Evolutionary conservation across 2,888 invertebrate species (phyloP), one percentile per base, ranked within the genome.

Genomic region (Clostera curtula): DNA sequence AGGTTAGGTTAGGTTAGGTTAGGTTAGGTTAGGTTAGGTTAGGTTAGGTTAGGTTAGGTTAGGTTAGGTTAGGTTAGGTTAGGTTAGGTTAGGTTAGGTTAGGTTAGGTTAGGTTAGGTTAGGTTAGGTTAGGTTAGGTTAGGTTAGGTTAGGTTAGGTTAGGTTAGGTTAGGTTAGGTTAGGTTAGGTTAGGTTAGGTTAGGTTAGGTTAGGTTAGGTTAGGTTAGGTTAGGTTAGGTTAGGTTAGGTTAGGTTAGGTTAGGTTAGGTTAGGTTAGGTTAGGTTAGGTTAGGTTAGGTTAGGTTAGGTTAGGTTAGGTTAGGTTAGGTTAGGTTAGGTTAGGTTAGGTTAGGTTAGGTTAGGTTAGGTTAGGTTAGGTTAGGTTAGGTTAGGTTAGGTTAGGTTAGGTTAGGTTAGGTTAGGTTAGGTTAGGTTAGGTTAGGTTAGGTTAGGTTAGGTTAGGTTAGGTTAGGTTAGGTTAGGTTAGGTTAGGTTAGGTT

Each of bases 1-100:
- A 37, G 37, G 37, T 34, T 34, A 37, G 37, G 37, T 34, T 34
- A 37, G 37, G 37, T 34, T 34, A 37, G 37, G 33, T 34, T 33
- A 36, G 34, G 37, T 34, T 34, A 34, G 37, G 37, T 31, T 34
- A 34, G 33, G 37, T 31, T 34, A 34, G 37, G 37, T 34, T 31
- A 34, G 33, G 34, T 31, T 34, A 37, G 33, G 33, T 34, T 29
- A 31, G 34, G 30, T 34, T 31, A 33, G 33, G 33, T 31, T 31
- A 34, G 33, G 33, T 34, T 34, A 33, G 33, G 34, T 31, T 34
- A 34, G 33, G 34, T 34, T 31, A 33, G 33, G 33, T 31, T 31
- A 33, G 33, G 33, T 34, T 34, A 37, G 33, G 37, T 34, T 34
- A 33, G 33, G 33, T 31, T 31, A 33, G 33, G 33, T 31, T 34